Conservation (phyloP, 2,888 invertebrate genomes). For the Synanthedon tipuliformis region DNA sequence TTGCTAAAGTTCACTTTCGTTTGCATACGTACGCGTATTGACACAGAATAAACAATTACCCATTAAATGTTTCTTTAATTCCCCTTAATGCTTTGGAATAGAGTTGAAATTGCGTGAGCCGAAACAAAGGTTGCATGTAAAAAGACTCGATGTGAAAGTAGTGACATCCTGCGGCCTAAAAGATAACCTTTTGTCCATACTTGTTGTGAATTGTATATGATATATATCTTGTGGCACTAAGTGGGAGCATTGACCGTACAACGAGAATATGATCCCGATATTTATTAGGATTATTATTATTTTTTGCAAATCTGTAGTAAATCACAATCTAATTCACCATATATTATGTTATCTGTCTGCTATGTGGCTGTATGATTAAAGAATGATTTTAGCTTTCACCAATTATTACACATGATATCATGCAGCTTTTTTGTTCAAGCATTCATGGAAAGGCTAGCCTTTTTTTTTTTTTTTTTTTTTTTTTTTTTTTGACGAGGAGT, state of each 20-base stretch:
- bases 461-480: too few relatives aligned
- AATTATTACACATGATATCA: too few relatives aligned
- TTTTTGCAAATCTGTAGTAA: too few relatives aligned
- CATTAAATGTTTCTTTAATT: constrained; percentile 2
- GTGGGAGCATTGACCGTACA: background rate
- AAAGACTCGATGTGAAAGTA: constrained; percentile 47
- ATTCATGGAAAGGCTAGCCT: too few relatives aligned
- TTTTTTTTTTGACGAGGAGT: too few relatives aligned
- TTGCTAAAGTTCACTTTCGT: background rate
- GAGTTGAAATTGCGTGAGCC: background rate
- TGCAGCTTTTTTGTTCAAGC: too few relatives aligned
- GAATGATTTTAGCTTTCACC: too few relatives aligned
- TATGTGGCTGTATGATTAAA: too few relatives aligned
- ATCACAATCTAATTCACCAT: too few relatives aligned
- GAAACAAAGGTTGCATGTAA: constrained; percentile 11
- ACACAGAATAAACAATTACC: background rate
- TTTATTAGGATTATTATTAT: too few relatives aligned
- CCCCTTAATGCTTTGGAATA: constrained; percentile 3
- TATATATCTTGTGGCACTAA: constrained; percentile 30
- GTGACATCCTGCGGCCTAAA: constrained; percentile 46
- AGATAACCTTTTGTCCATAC: constrained; percentile 55
- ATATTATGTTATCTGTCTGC: too few relatives aligned
- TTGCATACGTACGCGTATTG: background rate
- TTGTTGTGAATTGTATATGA: constrained; percentile 50
- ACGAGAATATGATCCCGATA: too few relatives aligned